Conservation (phyloP, 2,113 vertebrate genomes). For the Callipepla californica region DNA sequence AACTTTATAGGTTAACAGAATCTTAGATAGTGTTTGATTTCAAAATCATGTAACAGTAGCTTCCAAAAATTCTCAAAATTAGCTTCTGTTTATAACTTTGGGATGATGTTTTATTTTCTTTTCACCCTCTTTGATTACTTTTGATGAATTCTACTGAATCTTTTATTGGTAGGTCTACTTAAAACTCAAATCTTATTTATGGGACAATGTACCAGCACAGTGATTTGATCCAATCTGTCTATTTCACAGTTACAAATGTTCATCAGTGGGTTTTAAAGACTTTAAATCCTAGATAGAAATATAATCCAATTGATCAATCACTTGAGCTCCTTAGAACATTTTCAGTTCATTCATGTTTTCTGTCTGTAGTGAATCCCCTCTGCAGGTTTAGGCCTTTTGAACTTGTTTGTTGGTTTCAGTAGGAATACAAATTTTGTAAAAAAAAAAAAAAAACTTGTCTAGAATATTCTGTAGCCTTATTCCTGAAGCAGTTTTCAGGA, state of each 20-base stretch:
- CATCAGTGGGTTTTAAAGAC: neutral
- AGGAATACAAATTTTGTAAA: neutral
- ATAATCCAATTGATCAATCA: neutral
- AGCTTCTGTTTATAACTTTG: neutral
- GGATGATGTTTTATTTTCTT: neutral
- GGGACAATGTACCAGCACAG: neutral
- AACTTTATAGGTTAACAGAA: neutral
- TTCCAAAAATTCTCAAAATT: neutral
- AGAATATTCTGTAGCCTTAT: neutral
- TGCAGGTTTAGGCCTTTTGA: neutral
- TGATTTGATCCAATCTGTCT: neutral
- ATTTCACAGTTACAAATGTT: neutral
- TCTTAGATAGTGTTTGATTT: neutral
- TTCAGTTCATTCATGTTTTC: neutral
- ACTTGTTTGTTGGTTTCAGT: neutral
- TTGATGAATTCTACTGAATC: neutral
- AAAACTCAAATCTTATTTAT: neutral
- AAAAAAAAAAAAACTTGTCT: neutral
- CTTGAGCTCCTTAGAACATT: neutral
- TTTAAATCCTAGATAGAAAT: neutral
- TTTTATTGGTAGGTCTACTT: neutral
- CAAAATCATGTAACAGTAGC: neutral
- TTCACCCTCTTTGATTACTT: neutral
- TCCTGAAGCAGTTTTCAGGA: neutral
- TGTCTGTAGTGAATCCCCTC: neutral